phyloP scores from a whole-genome alignment of 2,113 vertebrate species.

The Smithornis capensis region DNA sequence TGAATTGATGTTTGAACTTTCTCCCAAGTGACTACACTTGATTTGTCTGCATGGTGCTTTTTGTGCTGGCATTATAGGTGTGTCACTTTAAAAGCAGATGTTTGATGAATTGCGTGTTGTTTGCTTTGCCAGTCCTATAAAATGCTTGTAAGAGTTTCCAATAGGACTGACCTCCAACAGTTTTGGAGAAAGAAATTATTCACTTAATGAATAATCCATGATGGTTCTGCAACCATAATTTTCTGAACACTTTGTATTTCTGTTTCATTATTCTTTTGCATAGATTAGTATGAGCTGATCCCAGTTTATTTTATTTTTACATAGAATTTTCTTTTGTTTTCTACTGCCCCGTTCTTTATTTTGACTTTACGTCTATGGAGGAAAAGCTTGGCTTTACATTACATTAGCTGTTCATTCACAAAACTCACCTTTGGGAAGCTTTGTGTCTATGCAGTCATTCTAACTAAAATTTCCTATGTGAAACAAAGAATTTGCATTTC shows the following conservation, averaged over 20 bases:
- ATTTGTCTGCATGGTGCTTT: neutral
- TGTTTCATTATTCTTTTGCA: neutral
- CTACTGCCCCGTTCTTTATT: neutral
- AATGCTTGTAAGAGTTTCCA: neutral
- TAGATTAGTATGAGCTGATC: neutral
- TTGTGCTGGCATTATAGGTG: neutral
- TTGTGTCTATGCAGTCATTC: neutral
- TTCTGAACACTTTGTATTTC: neutral
- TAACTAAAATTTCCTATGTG: conserved; percentile 7
- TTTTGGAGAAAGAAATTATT: neutral
- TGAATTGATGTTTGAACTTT: neutral
- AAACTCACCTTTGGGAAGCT: neutral
- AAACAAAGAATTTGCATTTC: conserved; percentile 46
- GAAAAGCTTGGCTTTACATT: neutral
- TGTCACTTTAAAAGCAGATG: neutral
- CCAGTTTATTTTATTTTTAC: neutral
- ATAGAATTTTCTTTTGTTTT: neutral
- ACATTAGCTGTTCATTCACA: neutral
- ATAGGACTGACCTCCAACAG: neutral
- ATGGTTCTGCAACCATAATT: neutral
- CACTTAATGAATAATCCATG: neutral
- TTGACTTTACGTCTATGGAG: neutral
- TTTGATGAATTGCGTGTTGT: neutral
- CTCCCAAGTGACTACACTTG: neutral
- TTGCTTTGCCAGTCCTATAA: neutral